Base-by-base conservation (phyloP, 2,113 vertebrate species). In the Heterocephalus glaber region DNA sequence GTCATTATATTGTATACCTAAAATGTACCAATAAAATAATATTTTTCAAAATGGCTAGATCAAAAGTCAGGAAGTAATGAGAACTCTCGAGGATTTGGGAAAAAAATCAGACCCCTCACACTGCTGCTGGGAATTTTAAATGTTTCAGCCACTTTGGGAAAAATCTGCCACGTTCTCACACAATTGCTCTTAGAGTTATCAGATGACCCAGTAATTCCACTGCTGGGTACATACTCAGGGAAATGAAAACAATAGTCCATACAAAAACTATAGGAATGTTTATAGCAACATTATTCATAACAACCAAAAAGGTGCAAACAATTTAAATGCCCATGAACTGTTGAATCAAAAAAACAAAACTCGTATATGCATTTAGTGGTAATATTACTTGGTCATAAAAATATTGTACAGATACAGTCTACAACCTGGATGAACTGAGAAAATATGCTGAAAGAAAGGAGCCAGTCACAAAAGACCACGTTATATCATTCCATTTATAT, bases 391-490 rank as follows among this genome's bases (percentile, higher is more conserved):
- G 76, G 47, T 47, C 49, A 56, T 81, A 33, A 38, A 33, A 93
- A 83, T 60, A 28, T 60, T 76, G 11, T 66, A 41, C 14, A 84
- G 19, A 60, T 52, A 52, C 19, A n/a, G 80, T 54, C 28, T 81
- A n/a, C 47, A 52, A n/a, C 66, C 60, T 82, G 60, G 8, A 86
- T 61, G 66, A 58, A 35, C 49, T 5, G 54, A 76, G 86, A 83
- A 92, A 76, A 61, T 74, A 68, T 41, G n/a, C 33, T 65, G 52
- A 82, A 38, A 49, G 54, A 93, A 89, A 90, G 70, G 84, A 92
- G 13, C 17, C 9, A 66, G 30, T 41, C 56, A 65, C n/a, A 89
- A 41, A 86, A 92, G 20, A 65, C 38, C 11, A 49, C 7, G 54
- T 44, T 54, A 16, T 79, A 54, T 56, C 54, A 58, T 76, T 66